These are phyloP conservation scores for Carduelis carduelis DNA, from an alignment of 2,797 vertebrate species.

Conservation along the genomic window DNA sequence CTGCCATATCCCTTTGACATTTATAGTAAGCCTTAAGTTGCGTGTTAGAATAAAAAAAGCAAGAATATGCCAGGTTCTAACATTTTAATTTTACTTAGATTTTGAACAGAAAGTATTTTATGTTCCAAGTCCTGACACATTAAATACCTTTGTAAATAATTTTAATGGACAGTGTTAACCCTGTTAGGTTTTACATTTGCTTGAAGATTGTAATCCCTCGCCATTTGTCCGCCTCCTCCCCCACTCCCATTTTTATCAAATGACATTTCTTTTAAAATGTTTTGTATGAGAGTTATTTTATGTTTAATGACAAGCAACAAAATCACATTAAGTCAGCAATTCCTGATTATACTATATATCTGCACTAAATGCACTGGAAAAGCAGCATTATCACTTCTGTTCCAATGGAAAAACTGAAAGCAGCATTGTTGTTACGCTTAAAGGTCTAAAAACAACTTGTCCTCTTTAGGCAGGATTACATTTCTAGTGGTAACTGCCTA, in stretches of 20 bases:
- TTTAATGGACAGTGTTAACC: conserved; percentile 39
- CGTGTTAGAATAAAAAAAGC: conserved; percentile 50
- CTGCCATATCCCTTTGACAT: conserved; percentile 51
- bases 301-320: conserved; percentile 59
- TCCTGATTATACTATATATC: conserved; percentile 49
- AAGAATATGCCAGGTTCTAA: conserved; percentile 48
- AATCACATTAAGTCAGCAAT: conserved; percentile 61
- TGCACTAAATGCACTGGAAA: conserved; percentile 37
- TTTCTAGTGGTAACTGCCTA: not conserved
- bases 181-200: not conserved
- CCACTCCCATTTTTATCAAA: not conserved
- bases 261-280: conserved; percentile 35
- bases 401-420: conserved; percentile 32
- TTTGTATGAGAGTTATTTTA: conserved; percentile 49
- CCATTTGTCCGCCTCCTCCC: not conserved
- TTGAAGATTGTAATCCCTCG: conserved; percentile 34
- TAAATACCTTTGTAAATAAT: conserved; percentile 61
- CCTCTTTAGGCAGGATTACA: not conserved
- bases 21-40: conserved; percentile 60
- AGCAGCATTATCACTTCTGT: conserved; percentile 34
- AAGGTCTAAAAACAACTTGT: not conserved
- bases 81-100: conserved; percentile 55
- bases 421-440: not conserved
- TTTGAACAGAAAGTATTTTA: conserved; percentile 47
- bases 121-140: conserved; percentile 25